A percentile compares a stretch with the other conserved stretches of the same genome.
Conservation (phyloP, 1,140 invertebrate genomes). For the Amphibalanus amphitrite region DNA sequence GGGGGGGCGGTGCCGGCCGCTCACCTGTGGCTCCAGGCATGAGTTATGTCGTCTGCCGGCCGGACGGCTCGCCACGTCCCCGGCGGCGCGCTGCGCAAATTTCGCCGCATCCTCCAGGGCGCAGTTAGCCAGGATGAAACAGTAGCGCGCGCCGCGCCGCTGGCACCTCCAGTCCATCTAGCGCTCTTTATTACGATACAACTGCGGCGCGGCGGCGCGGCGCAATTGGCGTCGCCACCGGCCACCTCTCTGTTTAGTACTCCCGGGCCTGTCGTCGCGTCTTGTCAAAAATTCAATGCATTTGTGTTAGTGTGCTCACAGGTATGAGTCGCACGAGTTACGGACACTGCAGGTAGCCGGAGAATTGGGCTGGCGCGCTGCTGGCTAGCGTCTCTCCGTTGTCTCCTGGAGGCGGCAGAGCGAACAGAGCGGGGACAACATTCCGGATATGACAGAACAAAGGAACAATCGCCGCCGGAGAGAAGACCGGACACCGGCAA, state of each 20-base stretch:
- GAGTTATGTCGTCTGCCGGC: not conserved
- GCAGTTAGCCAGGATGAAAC: not conserved
- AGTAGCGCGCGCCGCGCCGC: not conserved
- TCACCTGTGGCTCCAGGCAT: not conserved
- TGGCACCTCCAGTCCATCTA: not conserved
- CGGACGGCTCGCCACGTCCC: no score
- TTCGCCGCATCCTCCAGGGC: not conserved
- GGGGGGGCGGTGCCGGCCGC: no score
- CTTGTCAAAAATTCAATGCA: constrained; percentile 2
- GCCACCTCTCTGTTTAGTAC: not conserved
- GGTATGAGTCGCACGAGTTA: no score
- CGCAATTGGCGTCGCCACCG: not conserved
- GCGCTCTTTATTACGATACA: not conserved
- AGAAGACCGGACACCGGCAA: no score
- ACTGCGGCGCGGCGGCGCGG: not conserved
- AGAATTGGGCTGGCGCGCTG: no score
- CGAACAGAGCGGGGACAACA: no score
- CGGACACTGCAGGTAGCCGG: no score
- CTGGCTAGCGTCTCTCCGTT: no score
- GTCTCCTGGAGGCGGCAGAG: no score
- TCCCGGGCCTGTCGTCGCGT: not conserved
- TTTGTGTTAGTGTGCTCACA: not conserved
- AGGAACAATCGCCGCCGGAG: no score
- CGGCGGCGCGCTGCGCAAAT: not conserved
- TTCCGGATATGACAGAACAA: no score